Conservation (phyloP, 2,888 invertebrate species). For the Salpingus planirostris region DNA sequence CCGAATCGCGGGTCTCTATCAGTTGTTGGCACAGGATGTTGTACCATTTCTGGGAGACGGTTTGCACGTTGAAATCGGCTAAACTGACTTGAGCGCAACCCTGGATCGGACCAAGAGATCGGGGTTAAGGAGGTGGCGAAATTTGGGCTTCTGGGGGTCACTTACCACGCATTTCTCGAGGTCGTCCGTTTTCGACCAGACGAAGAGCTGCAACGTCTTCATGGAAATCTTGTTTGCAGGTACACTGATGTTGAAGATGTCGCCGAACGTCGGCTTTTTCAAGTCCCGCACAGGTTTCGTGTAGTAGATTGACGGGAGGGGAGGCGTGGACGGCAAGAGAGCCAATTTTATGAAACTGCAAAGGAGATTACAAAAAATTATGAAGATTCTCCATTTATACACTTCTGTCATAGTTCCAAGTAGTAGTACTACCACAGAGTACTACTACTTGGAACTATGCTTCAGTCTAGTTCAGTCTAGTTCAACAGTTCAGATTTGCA, state of each 20-base stretch:
- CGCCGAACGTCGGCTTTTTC: conserved; percentile 67
- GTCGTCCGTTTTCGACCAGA: conserved; percentile 65
- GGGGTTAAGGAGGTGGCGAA: no score
- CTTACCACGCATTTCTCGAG: conserved; percentile 81
- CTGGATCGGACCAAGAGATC: conserved; percentile 47
- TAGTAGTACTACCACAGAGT: no score
- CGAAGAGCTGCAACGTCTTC: conserved; percentile 85
- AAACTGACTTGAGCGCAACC: conserved; percentile 93
- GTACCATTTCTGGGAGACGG: conserved; percentile 84
- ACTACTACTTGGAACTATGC: no score
- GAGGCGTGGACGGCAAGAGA: conserved; percentile 54
- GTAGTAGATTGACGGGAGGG: conserved; percentile 49
- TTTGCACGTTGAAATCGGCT: conserved; percentile 85
- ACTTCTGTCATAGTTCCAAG: no score
- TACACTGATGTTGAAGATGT: conserved; percentile 68
- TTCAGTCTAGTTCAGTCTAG: no score
- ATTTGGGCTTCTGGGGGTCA: no score
- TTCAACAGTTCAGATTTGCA: no score
- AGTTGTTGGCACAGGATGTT: conserved; percentile 76
- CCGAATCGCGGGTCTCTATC: conserved; percentile 45
- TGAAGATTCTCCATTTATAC: no score
- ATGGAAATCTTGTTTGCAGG: conserved; percentile 68
- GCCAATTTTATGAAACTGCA: conserved; percentile 69
- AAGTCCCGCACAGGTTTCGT: conserved; percentile 64
- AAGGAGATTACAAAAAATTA: no score